Evolutionary conservation across 2,888 invertebrate species (phyloP), one percentile per base, ranked within the genome.

Genomic region (Phyllotreta striolata): DNA sequence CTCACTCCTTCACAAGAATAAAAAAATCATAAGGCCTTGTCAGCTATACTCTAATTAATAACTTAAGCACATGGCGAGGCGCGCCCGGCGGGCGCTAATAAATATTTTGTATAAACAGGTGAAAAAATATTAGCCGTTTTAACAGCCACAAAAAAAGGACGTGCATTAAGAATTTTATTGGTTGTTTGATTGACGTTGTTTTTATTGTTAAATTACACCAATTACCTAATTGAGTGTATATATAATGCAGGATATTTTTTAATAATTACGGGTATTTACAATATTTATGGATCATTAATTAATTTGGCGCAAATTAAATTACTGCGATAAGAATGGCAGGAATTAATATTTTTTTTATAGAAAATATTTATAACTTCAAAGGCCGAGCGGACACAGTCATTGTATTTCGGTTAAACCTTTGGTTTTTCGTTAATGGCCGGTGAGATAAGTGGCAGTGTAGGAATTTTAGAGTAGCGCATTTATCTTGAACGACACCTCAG

Each of bases 401-500:
- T 72, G 72, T 74, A 70, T 73, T 71, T 73, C 72, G 73, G 66
- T 68, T 71, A 67, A 71, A 58, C 74, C 74, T 75, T 72, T 76
- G 72, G 77, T 76, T 78, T 24, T 78, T 78, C 76, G 76, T 77
- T 78, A 78, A 78, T 78, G 77, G 76, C 71, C 73, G 69, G 63
- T 67, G 67, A 76, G 77, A 77, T 78, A 78, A 77, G 76, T 75
- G 74, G 70, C 73, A 69, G 73, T 73, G 70, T 74, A 72, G 75
- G 78, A 76, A 77, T 78, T 74, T 73, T 70, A 72, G 73, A 76
- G 73, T 73, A 76, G 72, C 73, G 70, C 74, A 77, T 78, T 76
- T 77, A 78, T 78, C 76, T 76, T 75, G 71, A 76, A 77, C 78
- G 77, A 77, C 77, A 76, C 77, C 75, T 76, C 73, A 78, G 77